Conservation (phyloP, 2,888 invertebrate genomes). For the Danaus chrysippus region DNA sequence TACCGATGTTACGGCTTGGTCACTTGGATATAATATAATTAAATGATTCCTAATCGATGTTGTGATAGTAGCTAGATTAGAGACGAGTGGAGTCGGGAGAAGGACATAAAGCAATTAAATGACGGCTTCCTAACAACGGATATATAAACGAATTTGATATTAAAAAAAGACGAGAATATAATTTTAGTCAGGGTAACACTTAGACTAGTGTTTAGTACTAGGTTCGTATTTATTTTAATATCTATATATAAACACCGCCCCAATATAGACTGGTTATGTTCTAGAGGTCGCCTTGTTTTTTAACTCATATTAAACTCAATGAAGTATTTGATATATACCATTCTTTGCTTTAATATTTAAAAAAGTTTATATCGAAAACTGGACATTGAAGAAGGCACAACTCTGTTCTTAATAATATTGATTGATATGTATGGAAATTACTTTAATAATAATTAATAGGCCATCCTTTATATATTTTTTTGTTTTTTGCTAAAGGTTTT, state of each 20-base stretch:
- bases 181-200: conserved; percentile 20
- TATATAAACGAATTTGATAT: conserved; percentile 16
- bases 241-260: conserved; percentile 19
- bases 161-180: conserved; percentile 8
- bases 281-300: neutral
- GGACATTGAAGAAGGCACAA: neutral
- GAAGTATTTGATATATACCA: neutral
- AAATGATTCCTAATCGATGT: conserved; percentile 22
- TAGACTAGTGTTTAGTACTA: neutral
- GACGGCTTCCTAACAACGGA: conserved; percentile 22
- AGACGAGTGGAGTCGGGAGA: conserved; percentile 11
- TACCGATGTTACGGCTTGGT: too few relatives aligned
- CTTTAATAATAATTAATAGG: neutral
- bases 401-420: neutral
- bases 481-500: too few relatives aligned
- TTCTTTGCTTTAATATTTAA: neutral
- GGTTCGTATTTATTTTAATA: conserved; percentile 1
- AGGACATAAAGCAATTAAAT: conserved; percentile 6
- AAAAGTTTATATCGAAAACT: neutral
- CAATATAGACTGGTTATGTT: conserved; percentile 20
- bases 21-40: neutral
- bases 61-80: conserved; percentile 30
- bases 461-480: neutral
- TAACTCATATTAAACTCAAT: neutral
- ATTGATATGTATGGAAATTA: neutral